Percentiles rank a stretch among this genome's conserved stretches.
Conservation (phyloP, 53 echinoderm and acorn worm genomes). For the Echinarachnius parma region DNA sequence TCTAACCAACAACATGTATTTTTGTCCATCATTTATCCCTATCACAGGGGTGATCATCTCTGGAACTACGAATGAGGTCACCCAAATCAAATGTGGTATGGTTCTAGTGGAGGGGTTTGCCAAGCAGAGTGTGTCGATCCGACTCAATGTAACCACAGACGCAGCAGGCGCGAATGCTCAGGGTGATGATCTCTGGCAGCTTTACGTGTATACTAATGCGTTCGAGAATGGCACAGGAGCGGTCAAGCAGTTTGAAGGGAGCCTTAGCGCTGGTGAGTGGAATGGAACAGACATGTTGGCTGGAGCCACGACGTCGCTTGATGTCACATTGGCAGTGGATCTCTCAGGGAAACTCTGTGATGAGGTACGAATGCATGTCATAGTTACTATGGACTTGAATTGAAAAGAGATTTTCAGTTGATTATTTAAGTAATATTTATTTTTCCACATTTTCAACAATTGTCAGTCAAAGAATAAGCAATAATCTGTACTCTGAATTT, state of each 20-base stretch:
- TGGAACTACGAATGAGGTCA: background rate
- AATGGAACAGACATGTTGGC: background rate
- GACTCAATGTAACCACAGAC: slow-evolving; percentile 8
- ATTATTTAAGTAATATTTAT: too few relatives aligned
- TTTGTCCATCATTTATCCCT: too few relatives aligned
- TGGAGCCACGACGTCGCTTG: background rate
- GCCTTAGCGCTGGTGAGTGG: slow-evolving; percentile 13
- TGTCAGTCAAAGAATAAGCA: too few relatives aligned
- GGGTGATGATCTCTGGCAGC: slow-evolving; percentile 54
- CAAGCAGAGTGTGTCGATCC: slow-evolving; percentile 3
- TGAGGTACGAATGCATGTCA: background rate
- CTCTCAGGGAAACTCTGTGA: background rate
- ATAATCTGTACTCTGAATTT: too few relatives aligned
- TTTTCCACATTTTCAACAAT: too few relatives aligned
- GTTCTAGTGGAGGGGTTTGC: slow-evolving; percentile 30
- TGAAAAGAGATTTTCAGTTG: too few relatives aligned
- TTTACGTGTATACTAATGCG: slow-evolving; percentile 52
- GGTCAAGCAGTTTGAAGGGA: slow-evolving; percentile 11
- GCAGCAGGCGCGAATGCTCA: background rate
- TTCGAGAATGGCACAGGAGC: slow-evolving; percentile 36
- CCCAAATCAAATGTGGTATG: slow-evolving; percentile 10
- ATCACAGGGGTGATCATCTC: slow-evolving; percentile 32
- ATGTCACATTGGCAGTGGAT: slow-evolving; percentile 19
- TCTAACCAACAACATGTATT: too few relatives aligned
- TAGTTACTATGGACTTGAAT: too few relatives aligned